These are phyloP conservation scores for Hiodon alosoides DNA, from an alignment of 2,113 vertebrate genomes.

Conservation along the genomic window DNA sequence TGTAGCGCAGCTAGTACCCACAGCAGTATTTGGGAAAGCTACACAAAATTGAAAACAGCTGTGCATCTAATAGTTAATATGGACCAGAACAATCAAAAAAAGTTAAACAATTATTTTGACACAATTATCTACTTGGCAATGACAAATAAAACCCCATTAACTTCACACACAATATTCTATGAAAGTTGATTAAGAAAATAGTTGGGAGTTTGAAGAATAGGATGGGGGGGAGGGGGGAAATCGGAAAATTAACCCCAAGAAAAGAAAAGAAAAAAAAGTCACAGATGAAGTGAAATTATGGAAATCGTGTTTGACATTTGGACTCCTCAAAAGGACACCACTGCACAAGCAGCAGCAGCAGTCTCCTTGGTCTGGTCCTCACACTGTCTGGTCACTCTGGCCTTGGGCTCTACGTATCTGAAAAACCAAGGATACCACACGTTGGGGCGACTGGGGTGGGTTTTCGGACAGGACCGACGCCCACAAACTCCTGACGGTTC, in stretches of 20 bases:
- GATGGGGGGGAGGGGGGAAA: neutral
- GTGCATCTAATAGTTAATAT: slow-evolving; percentile 1
- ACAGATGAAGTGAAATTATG: slow-evolving; percentile 1
- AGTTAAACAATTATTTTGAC: neutral
- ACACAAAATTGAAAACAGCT: neutral
- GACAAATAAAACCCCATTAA: neutral
- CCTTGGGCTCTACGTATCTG: slow-evolving; percentile 57
- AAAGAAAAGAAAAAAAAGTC: neutral
- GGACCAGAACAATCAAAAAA: neutral
- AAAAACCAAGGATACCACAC: neutral
- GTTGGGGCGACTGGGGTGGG: too few species aligned
- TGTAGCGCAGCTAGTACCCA: neutral
- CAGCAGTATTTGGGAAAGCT: neutral
- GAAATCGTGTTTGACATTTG: neutral
- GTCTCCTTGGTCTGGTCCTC: slow-evolving; percentile 44
- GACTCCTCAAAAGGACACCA: neutral
- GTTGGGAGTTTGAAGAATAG: too few species aligned
- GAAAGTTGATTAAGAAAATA: neutral
- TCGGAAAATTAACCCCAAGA: neutral
- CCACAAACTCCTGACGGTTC: too few species aligned
- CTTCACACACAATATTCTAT: neutral
- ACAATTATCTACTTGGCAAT: neutral
- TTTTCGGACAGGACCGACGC: too few species aligned
- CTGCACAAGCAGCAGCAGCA: neutral
- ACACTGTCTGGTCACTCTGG: slow-evolving; percentile 29